These are phyloP conservation scores for Virgularia gustaviana DNA, from an alignment of 92 coral and sea anemone species.

Conservation along the genomic window DNA sequence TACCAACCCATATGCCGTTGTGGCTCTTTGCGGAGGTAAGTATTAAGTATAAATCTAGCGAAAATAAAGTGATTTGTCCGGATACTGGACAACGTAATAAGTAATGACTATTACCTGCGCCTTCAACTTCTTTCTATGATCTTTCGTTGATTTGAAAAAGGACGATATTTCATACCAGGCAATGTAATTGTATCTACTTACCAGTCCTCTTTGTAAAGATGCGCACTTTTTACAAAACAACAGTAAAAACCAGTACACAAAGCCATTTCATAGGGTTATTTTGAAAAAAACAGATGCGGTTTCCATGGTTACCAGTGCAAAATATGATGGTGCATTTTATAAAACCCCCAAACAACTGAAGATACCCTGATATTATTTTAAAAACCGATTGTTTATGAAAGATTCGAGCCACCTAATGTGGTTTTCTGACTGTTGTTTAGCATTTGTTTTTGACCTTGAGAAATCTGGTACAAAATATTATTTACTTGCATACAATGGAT, in stretches of 20 bases:
- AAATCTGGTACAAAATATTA: too few species aligned
- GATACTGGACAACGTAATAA: too few species aligned
- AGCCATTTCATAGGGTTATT: slow-evolving; percentile 13
- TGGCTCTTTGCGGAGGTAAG: too few species aligned
- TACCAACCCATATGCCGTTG: too few species aligned
- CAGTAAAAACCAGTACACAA: background rate
- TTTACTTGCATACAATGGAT: too few species aligned
- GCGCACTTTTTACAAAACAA: background rate
- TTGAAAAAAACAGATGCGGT: slow-evolving; percentile 20
- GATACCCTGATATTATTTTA: background rate
- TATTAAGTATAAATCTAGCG: too few species aligned
- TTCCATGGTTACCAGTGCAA: slow-evolving; percentile 18
- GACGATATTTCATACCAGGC: slow-evolving; percentile 20
- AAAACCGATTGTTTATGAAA: background rate
- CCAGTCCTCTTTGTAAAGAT: slow-evolving; percentile 11
- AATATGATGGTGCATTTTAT: slow-evolving; percentile 9
- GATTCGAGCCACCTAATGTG: background rate
- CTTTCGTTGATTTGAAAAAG: background rate
- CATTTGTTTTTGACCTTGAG: too few species aligned
- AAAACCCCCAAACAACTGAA: background rate
- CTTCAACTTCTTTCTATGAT: too few species aligned
- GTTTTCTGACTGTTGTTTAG: too few species aligned
- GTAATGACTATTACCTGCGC: too few species aligned
- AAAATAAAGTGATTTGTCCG: too few species aligned
- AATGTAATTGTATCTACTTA: background rate